Conservation (phyloP, 2,113 vertebrate species). For the Oncorhynchus kisutch region DNA sequence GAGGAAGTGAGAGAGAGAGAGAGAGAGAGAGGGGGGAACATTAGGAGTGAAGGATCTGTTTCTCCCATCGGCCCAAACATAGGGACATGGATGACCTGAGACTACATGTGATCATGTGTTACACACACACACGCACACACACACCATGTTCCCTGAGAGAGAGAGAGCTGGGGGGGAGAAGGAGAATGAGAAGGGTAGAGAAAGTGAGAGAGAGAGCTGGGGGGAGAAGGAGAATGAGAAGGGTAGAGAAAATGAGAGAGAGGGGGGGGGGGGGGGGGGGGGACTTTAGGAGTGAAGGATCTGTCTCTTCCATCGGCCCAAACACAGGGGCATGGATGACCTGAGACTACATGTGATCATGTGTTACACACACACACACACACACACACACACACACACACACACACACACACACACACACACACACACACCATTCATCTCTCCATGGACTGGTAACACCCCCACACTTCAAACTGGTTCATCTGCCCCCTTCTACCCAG, state of each 20-base stretch:
- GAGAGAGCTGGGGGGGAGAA: no score
- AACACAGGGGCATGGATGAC: no score
- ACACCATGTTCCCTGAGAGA: background rate
- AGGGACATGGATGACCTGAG: constrained; percentile 45
- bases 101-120: background rate
- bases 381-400: background rate
- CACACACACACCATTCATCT: constrained; percentile 5
- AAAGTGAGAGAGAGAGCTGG: no score
- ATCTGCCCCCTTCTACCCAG: constrained; percentile 28
- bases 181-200: no score
- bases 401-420: background rate
- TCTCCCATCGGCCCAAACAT: constrained; percentile 27
- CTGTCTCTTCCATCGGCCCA: no score
- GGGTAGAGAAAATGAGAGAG: no score
- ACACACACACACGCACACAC: background rate
- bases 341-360: no score
- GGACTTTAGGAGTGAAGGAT: no score
- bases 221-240: no score
- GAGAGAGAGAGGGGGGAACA: background rate
- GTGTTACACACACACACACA: background rate
- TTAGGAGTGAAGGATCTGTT: constrained; percentile 9
- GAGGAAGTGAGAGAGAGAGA: no score
- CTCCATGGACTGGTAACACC: constrained; percentile 15
- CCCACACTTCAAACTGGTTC: constrained; percentile 21
- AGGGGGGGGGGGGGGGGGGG: no score